Evolutionary conservation across 2,113 vertebrate species (phyloP).

Genomic region (Todiramphus saurophagus): DNA sequence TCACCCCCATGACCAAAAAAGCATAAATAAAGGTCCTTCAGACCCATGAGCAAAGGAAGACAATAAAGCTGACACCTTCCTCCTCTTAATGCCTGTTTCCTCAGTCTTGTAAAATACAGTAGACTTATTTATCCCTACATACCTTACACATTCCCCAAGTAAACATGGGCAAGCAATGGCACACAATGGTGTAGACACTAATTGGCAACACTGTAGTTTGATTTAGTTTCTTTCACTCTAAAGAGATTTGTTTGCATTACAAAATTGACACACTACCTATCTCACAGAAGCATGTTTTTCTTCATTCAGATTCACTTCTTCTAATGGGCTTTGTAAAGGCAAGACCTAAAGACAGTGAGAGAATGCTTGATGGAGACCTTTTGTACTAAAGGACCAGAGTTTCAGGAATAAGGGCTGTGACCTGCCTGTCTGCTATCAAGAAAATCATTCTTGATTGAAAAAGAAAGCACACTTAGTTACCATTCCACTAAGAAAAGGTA

Average conservation of each 20-base stretch:
- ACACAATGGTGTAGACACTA: neutral
- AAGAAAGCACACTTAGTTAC: neutral
- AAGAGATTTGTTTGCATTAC: neutral
- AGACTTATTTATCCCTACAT: neutral
- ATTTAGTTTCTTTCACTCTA: neutral
- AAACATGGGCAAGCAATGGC: neutral
- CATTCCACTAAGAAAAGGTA: neutral
- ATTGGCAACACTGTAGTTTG: neutral
- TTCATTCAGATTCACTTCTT: neutral
- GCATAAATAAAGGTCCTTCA: neutral
- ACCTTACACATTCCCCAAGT: neutral
- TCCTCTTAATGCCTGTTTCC: neutral
- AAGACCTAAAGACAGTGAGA: neutral
- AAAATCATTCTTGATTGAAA: neutral
- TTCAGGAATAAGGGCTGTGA: neutral
- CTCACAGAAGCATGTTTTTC: neutral
- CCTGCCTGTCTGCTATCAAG: neutral
- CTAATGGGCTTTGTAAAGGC: neutral
- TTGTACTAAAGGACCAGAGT: neutral
- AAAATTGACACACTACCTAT: neutral
- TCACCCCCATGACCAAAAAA: neutral
- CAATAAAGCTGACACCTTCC: neutral
- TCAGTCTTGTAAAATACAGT: neutral
- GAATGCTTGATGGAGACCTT: neutral
- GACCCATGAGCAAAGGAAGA: neutral